Evolutionary conservation across 2,113 vertebrate genomes (phyloP).

Genomic region (Elgaria multicarinata): DNA sequence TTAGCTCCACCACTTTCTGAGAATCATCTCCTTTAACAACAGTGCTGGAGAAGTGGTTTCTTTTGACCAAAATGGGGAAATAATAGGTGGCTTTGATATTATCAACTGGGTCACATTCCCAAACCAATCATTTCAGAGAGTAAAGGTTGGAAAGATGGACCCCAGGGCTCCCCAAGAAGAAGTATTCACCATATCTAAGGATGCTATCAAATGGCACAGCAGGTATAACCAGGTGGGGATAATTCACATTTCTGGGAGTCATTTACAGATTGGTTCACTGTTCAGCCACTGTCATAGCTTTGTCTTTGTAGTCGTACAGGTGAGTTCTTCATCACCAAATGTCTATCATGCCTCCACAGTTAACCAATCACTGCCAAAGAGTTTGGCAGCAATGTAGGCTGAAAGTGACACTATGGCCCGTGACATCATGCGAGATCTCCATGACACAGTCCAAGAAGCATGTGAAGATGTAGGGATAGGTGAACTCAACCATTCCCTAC

Average conservation of each 20-base stretch:
- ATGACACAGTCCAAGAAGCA: too few species aligned
- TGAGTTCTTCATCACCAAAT: too few species aligned
- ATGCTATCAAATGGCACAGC: not conserved
- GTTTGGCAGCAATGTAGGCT: too few species aligned
- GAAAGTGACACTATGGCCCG: too few species aligned
- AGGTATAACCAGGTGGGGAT: not conserved
- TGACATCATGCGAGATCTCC: too few species aligned
- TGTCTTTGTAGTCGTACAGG: too few species aligned
- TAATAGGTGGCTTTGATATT: not conserved
- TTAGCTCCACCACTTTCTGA: not conserved
- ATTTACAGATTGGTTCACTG: not conserved
- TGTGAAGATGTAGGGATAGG: too few species aligned
- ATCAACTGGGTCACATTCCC: slow-evolving; percentile 20
- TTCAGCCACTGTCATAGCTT: too few species aligned
- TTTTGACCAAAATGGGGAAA: not conserved
- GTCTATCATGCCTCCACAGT: too few species aligned
- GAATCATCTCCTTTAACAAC: not conserved
- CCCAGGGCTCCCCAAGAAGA: not conserved
- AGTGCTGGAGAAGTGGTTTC: not conserved
- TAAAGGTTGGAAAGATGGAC: not conserved
- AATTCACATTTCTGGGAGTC: not conserved
- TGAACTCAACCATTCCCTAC: too few species aligned
- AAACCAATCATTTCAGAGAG: not conserved
- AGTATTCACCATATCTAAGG: not conserved
- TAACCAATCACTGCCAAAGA: too few species aligned